Evolutionary conservation across 2,797 vertebrate species (phyloP), one percentile per base, ranked within the genome.

Genomic region (Thamnophis elegans): DNA sequence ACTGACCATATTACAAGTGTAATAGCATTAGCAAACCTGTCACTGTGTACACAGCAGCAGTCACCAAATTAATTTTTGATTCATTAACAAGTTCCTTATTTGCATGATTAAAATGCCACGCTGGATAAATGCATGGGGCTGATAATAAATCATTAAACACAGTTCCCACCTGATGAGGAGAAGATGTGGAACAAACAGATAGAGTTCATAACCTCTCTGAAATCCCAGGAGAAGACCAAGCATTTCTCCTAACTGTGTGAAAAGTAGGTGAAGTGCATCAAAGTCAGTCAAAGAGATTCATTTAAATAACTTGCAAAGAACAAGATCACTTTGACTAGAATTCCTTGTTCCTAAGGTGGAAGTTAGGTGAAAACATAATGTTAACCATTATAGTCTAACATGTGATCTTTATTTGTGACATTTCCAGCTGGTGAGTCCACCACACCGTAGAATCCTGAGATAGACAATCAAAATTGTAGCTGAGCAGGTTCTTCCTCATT

Each of bases 31-130:
- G 93, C 95, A 93, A 93, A 95, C 96, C 96, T 95, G 95, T 95
- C 94, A 85, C 88, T 54, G 92, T 22, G 54, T 96, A 95, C 92
- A 94, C 92, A 95, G 97, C 91, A 58, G 89, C 94, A 91, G 96
- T 94, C 89, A 93, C 47, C 16, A 97, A 96, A 96, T 97, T 96
- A 95, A 96, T 96, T 96, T 96, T 95, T 95, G 94, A 96, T 95
- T 97, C 97, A 94, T 97, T 97, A 97, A 96, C 94, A 87, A 96
- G 94, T 95, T 93, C 94, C 97, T 97, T 91, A 97, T 97, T 97
- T 97, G 96, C 97, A 97, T 97, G 96, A 97, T 97, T 97, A 96
- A 97, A 97, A 96, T 97, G 96, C 97, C 97, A 97, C 88, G 92
- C 95, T 95, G 92, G 78, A 96, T 96, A 96, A 97, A 97, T 96